Conservation (phyloP, 2,888 invertebrate species). For the Folsomia manolachei region DNA sequence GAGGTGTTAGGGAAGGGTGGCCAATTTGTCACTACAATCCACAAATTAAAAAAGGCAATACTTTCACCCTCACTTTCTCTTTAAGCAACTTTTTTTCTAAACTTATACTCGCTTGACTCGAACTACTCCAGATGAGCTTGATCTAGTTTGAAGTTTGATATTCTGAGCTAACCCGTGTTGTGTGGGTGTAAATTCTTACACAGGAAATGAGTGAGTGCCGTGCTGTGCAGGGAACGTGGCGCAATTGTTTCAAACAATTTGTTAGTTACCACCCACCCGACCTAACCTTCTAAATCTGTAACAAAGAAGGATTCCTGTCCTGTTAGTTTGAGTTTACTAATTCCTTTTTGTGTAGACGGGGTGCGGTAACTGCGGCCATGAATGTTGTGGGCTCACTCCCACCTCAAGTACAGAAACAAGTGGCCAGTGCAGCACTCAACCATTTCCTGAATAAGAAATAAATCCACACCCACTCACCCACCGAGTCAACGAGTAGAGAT, state of each 20-base stretch:
- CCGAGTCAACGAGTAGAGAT: too few relatives aligned
- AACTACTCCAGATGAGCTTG: too few relatives aligned
- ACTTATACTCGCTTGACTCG: too few relatives aligned
- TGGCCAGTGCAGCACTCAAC: constrained; percentile 51
- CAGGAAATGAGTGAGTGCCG: too few relatives aligned
- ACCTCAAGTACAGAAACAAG: constrained; percentile 50
- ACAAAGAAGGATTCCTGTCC: constrained; percentile 20
- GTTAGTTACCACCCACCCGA: constrained; percentile 1
- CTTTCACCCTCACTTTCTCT: too few relatives aligned
- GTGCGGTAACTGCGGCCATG: constrained; percentile 46
- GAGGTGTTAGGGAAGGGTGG: constrained; percentile 45
- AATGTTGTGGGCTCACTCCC: constrained; percentile 48
- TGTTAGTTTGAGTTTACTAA: constrained; percentile 20
- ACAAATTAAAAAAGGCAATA: too few relatives aligned
- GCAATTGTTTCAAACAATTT: neutral
- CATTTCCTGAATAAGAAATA: constrained; percentile 49
- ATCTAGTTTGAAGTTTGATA: too few relatives aligned
- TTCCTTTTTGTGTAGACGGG: constrained; percentile 47
- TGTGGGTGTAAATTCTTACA: too few relatives aligned
- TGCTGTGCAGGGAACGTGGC: too few relatives aligned
- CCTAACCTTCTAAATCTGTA: constrained; percentile 1
- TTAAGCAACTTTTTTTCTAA: too few relatives aligned
- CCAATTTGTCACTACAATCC: too few relatives aligned
- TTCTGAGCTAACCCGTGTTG: too few relatives aligned
- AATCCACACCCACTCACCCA: constrained; percentile 5